Base-by-base conservation (phyloP, 1,140 invertebrate genomes). In the Trichomalopsis sarcophagae region DNA sequence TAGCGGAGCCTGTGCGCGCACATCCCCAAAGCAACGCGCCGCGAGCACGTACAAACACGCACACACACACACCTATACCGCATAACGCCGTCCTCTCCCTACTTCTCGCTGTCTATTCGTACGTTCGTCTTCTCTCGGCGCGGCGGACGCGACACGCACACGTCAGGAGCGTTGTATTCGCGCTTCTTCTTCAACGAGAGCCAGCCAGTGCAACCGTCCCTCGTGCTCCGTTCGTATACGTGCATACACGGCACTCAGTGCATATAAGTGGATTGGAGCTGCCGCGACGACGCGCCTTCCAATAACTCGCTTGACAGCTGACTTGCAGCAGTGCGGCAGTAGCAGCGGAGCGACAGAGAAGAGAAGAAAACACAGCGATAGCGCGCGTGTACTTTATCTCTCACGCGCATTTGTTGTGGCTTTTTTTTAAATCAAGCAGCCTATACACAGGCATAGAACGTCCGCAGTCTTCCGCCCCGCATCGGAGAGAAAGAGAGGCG, bases 121-220 rank as follows among this genome's bases (percentile, higher is more conserved):
- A 0, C 11, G 71, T 17, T 30, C 10, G 14, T n/a, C 33, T n/a
- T 40, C 36, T 75, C 36, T 4, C 30, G 73, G 73, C 36, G 73
- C 21, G 17, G 33, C 27, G 36, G 14, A 21, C 71, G 33, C 71
- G 40, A 36, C 30, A 30, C 71, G 36, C 73, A 75, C 73, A 44
- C 40, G 33, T 36, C 33, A 44, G 40, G 11, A 44, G 55, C 55
- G 21, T 62, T 62, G 17, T 9, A 62, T n/a, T 62, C 55, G 55
- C 55, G 55, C 55, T 62, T 62, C 55, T 21, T 71, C 23, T 11
- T 66, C 62, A 66, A n/a, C n/a, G 68, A 30, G 30, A 33, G 68
- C 68, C 68, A 33, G 68, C 27, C 68, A 71, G 68, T 71, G 23
- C 68, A 71, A 36, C 73, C 73, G 73, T 75, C 73, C 73, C 73